A percentile compares a stretch with the other conserved stretches of the same genome.
These are phyloP conservation scores for Champsocephalus gunnari DNA, from an alignment of 2,797 vertebrate species.

Conservation along the genomic window DNA sequence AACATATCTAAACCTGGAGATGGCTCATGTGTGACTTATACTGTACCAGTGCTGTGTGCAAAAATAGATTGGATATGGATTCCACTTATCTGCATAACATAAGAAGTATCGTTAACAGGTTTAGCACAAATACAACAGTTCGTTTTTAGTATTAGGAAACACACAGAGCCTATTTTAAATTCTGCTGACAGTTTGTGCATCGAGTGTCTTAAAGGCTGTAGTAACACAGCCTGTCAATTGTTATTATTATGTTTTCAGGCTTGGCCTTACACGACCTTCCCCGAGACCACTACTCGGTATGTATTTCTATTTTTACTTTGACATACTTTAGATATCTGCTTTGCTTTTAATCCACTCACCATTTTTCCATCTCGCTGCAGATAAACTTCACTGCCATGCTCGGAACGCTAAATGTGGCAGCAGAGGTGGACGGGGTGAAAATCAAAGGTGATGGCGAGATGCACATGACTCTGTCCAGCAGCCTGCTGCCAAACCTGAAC, in stretches of 20 bases:
- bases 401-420: conserved; percentile 90
- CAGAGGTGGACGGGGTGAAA: conserved; percentile 88
- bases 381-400: conserved; percentile 88
- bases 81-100: neutral
- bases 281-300: conserved; percentile 83
- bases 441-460: conserved; percentile 88
- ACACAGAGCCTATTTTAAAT: neutral
- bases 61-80: neutral
- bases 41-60: neutral
- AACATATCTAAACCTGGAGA: neutral
- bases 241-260: conserved; percentile 74
- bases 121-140: neutral
- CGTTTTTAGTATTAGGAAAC: neutral
- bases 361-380: conserved; percentile 66
- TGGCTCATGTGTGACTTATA: neutral
- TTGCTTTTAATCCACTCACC: neutral
- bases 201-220: neutral
- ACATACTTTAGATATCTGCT: neutral
- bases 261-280: conserved; percentile 82
- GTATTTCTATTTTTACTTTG: conserved; percentile 11
- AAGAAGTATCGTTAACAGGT: neutral
- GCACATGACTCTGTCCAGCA: conserved; percentile 85
- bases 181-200: neutral
- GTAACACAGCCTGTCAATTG: neutral
- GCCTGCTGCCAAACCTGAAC: conserved; percentile 87